phyloP scores from a whole-genome alignment of 2,113 vertebrate genomes.

The Fukomys damarensis region DNA sequence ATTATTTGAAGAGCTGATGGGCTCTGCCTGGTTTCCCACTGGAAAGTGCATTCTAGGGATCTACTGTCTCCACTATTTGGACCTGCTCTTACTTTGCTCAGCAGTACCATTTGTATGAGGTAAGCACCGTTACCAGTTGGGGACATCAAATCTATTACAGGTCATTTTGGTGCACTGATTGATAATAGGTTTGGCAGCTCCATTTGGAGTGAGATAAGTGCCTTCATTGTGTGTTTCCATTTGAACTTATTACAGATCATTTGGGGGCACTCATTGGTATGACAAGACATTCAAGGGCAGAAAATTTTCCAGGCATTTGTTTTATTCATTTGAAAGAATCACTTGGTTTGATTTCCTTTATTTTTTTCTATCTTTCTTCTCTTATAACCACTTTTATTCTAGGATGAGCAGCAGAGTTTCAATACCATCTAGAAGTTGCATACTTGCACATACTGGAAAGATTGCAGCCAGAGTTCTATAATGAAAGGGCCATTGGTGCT shows the following conservation, averaged over 20 bases:
- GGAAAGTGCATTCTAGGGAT: not conserved
- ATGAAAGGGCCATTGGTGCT: not conserved
- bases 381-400: not conserved
- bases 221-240: not conserved
- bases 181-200: not conserved
- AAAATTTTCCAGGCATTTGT: not conserved
- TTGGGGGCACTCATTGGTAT: not conserved
- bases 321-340: not conserved
- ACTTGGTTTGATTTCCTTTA: not conserved
- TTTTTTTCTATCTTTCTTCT: not conserved
- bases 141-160: not conserved
- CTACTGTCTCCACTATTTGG: not conserved
- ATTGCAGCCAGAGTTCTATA: not conserved
- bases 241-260: not conserved
- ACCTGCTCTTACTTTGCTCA: not conserved
- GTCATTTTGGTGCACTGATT: not conserved
- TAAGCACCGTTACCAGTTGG: not conserved
- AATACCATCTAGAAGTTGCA: not conserved
- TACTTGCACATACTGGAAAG: not conserved
- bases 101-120: not conserved
- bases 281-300: not conserved
- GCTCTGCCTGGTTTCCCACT: not conserved
- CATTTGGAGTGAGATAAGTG: not conserved
- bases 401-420: not conserved
- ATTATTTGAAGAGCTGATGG: not conserved